These are phyloP conservation scores for Polyergus mexicanus DNA, from an alignment of 1,140 invertebrate genomes.

Conservation along the genomic window DNA sequence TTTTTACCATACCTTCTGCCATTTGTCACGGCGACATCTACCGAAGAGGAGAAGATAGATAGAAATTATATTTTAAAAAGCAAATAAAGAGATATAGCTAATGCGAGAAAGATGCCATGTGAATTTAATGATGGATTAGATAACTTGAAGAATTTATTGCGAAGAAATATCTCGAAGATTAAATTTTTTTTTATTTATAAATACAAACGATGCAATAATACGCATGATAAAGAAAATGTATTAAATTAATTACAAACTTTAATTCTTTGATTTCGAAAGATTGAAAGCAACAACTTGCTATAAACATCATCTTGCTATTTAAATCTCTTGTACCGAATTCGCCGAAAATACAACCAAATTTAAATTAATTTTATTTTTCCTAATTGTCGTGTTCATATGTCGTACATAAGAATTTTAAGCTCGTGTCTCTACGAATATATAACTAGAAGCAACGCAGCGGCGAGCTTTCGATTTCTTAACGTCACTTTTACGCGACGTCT, in stretches of 20 bases:
- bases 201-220: background rate
- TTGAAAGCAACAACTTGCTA: background rate
- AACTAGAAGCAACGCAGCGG: background rate
- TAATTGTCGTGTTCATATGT: background rate
- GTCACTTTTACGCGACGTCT: constrained; percentile 46
- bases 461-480: constrained; percentile 10
- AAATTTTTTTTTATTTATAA: background rate
- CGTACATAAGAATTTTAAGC: constrained; percentile 16
- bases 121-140: constrained; percentile 42
- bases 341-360: background rate
- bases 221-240: background rate
- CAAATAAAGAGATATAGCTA: background rate
- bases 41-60: constrained; percentile 26
- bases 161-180: background rate
- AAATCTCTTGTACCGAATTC: background rate
- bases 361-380: background rate
- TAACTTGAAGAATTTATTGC: constrained; percentile 8
- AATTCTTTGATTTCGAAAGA: background rate
- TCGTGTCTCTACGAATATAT: background rate
- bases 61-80: constrained; percentile 46
- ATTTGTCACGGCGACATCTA: constrained; percentile 72
- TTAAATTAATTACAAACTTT: background rate
- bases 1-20: constrained; percentile 44
- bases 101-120: constrained; percentile 28
- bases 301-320: background rate